Conservation (phyloP, 2,113 vertebrate species). For the Lota lota region DNA sequence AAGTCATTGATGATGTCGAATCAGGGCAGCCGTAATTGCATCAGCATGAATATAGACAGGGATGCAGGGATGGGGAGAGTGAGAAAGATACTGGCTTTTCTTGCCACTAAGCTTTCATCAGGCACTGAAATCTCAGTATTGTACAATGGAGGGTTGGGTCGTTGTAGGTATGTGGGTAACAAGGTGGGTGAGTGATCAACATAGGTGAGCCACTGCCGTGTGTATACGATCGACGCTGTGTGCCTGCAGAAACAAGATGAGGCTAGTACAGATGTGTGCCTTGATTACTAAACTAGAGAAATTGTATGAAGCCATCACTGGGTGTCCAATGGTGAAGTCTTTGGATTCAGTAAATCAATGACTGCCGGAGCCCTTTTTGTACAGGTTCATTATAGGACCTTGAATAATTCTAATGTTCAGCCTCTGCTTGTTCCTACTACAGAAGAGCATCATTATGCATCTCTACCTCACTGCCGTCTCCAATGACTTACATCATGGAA, state of each 20-base stretch:
- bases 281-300: not conserved
- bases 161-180: constrained; percentile 14
- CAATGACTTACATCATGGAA: no score
- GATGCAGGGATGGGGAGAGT: not conserved
- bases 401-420: no score
- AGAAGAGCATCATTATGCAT: no score
- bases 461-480: no score
- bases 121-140: not conserved
- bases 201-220: constrained; percentile 2
- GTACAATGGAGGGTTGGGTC: constrained; percentile 14
- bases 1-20: no score
- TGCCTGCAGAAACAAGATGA: not conserved
- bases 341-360: no score
- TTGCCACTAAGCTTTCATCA: constrained; percentile 27
- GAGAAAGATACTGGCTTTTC: constrained; percentile 23
- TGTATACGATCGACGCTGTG: constrained; percentile 6
- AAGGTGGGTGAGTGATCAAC: constrained; percentile 2
- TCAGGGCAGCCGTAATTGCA: no score
- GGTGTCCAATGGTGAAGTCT: no score
- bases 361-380: no score
- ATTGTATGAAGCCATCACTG: no score
- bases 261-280: not conserved
- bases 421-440: no score
- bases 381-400: no score
- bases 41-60: not conserved